Evolutionary conservation across 1,140 invertebrate genomes (phyloP).

Genomic region (Venturia canescens): DNA sequence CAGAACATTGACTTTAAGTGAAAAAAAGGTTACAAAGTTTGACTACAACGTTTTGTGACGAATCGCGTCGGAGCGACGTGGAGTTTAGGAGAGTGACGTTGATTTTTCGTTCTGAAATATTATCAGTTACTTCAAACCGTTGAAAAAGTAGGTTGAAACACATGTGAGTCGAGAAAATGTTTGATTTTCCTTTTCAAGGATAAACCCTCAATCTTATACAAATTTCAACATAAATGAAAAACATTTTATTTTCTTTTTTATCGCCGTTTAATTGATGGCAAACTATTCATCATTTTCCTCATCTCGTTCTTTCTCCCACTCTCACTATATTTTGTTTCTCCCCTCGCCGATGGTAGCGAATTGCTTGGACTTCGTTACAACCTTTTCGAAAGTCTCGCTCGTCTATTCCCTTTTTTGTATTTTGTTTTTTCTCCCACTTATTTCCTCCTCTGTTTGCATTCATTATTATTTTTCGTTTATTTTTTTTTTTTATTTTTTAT

Average conservation of each 20-base stretch:
- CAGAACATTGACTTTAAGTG: too few relatives aligned
- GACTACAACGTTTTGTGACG: too few relatives aligned
- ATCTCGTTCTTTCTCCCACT: not conserved
- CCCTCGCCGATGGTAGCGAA: not conserved
- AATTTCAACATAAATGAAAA: slow-evolving; percentile 12
- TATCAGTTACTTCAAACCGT: not conserved
- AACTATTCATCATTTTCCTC: slow-evolving; percentile 51
- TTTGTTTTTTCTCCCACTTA: slow-evolving; percentile 6
- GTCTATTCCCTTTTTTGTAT: not conserved
- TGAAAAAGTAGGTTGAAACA: not conserved
- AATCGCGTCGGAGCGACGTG: slow-evolving; percentile 49
- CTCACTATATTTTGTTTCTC: not conserved
- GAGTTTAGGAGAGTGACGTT: too few relatives aligned
- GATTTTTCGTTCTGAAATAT: not conserved
- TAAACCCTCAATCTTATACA: not conserved
- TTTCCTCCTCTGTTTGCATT: not conserved
- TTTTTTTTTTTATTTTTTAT: too few relatives aligned
- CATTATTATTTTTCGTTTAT: not conserved
- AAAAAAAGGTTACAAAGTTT: too few relatives aligned
- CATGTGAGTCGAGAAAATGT: slow-evolving; percentile 22
- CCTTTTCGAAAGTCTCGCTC: not conserved
- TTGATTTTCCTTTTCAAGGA: slow-evolving; percentile 27
- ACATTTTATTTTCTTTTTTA: slow-evolving; percentile 6
- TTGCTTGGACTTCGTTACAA: slow-evolving; percentile 38
- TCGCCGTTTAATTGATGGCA: slow-evolving; percentile 33